phyloP scores from a whole-genome alignment of 2,797 vertebrate genomes.

The Acrossocheilus wenchowensis region DNA sequence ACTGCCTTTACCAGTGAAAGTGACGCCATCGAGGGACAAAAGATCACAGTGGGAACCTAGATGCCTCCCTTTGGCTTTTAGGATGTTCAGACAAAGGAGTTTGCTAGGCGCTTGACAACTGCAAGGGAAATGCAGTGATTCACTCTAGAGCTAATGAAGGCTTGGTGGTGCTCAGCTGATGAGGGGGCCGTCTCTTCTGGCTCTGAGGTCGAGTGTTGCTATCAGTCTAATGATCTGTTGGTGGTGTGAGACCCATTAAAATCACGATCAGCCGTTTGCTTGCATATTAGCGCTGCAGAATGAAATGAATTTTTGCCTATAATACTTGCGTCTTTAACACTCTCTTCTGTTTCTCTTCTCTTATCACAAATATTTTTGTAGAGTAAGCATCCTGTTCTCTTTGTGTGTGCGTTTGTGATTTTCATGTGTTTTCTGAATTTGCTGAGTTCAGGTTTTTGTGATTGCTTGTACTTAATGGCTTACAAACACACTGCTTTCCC shows the following conservation, averaged over 20 bases:
- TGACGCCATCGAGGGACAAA: slow-evolving; percentile 8
- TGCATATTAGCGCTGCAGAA: not conserved
- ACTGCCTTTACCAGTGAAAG: slow-evolving; percentile 43
- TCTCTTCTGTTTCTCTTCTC: not conserved
- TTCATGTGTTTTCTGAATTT: not conserved
- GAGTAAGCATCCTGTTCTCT: not conserved
- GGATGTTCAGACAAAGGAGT: slow-evolving; percentile 47
- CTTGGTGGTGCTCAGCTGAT: slow-evolving; percentile 25
- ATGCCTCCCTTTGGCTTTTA: slow-evolving; percentile 38
- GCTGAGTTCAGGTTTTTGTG: slow-evolving; percentile 8
- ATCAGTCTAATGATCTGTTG: slow-evolving; percentile 39
- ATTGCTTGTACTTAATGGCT: slow-evolving; percentile 12
- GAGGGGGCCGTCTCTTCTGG: slow-evolving; percentile 23
- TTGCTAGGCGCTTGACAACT: slow-evolving; percentile 38
- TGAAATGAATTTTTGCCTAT: not conserved
- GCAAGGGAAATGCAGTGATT: slow-evolving; percentile 35
- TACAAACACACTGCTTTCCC: not conserved
- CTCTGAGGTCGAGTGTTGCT: slow-evolving; percentile 18
- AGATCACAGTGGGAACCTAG: slow-evolving; percentile 37
- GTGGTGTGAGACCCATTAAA: slow-evolving; percentile 29
- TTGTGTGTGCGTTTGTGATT: not conserved
- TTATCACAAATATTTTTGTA: not conserved
- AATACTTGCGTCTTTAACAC: not conserved
- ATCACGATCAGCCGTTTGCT: not conserved
- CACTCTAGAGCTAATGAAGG: slow-evolving; percentile 25